phyloP scores from a whole-genome alignment of 2,113 vertebrate species.

The Gorsachius goisagi region DNA sequence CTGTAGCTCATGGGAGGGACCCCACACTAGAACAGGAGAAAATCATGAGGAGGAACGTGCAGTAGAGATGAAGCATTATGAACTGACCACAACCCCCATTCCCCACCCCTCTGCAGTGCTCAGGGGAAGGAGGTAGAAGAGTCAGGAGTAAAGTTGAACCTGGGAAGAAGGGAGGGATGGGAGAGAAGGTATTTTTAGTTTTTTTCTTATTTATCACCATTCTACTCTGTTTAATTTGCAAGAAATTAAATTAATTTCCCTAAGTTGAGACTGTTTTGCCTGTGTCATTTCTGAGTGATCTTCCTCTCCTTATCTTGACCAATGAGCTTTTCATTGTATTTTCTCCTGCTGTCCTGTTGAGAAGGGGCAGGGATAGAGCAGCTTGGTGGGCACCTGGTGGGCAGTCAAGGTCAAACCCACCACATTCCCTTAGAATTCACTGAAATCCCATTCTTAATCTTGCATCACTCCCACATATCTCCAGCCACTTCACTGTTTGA shows the following conservation, averaged over 20 bases:
- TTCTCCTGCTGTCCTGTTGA: background rate
- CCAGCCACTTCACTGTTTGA: background rate
- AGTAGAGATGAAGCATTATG: background rate
- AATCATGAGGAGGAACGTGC: background rate
- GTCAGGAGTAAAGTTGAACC: background rate
- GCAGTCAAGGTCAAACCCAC: background rate
- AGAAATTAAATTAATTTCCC: background rate
- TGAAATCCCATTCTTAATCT: background rate
- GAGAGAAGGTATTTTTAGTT: background rate
- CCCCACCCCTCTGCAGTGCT: rapidly evolving
- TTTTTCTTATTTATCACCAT: background rate
- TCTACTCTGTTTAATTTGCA: background rate
- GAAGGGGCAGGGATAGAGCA: background rate
- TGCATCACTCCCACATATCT: background rate
- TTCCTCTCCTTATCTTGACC: background rate
- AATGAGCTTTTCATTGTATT: background rate
- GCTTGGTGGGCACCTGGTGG: background rate
- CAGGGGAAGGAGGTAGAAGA: background rate
- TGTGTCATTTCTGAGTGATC: background rate
- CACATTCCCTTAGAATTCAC: background rate
- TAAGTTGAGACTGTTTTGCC: background rate
- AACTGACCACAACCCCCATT: background rate
- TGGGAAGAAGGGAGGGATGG: background rate
- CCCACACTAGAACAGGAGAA: rapidly evolving
- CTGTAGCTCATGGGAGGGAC: background rate